Evolutionary conservation across 2,113 vertebrate genomes (phyloP), one percentile per base, ranked within the genome.

Genomic region (Melanerpes formicivorus): DNA sequence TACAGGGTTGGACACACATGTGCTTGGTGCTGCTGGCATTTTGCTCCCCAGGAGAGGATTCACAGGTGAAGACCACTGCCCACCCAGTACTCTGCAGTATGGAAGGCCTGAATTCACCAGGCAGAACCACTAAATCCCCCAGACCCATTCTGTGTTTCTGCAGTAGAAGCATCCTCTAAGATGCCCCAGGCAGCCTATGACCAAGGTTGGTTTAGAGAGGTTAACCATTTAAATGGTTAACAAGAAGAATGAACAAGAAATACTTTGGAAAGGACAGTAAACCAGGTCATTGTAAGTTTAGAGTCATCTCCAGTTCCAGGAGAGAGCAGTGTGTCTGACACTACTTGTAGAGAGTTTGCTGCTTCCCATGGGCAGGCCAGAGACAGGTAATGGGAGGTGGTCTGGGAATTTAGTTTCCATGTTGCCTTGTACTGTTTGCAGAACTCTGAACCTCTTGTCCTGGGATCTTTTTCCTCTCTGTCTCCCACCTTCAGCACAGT

Each of bases 1-100:
- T 30, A n/a, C 59, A 56, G 71, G 37, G 18, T 25, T 69, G 58
- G 48, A 44, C 17, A 2, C 2, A 0, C 29, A 26, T 1, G 1
- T 8, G 11, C 37, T 80, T 64, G 18, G 29, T 84, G 56, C n/a
- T 75, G 42, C 48, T 6, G 4, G 26, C n/a, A 77, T 26, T 54
- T 91, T 59, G 12, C 18, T 87, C 50, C 52, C 34, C 29, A 84
- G 60, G 16, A 71, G n/a, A 77, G 7, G 13, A 30, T 4, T 14
- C 3, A 4, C 22, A 1, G 1, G 22, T 52, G 42, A 52, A 71
- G 72, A 77, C 26, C 34, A 17, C 42, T 63, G 60, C 34, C 69
- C 37, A 70, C 6, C 10, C 65, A 70, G 55, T n/a, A 70, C 10
- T 21, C 18, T 55, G n/a, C 13, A 58, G 46, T 9, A 5, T 18